phyloP scores from a whole-genome alignment of 1,140 invertebrate genomes.

The Phocides pigmalion region DNA sequence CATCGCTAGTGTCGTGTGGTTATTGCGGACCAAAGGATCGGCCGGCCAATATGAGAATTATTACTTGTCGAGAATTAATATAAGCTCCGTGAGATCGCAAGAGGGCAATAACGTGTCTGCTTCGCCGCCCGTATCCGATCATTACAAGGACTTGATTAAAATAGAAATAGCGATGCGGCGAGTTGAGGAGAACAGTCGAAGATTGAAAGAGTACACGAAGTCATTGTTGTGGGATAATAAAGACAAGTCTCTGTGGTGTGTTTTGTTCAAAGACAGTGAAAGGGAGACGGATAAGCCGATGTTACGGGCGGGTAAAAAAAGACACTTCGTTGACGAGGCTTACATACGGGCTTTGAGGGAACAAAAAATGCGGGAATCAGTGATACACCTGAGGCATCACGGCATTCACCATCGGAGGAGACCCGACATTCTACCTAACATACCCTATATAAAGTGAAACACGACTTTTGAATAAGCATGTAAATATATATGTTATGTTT shows the following conservation, averaged over 20 bases:
- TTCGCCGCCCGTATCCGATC: conserved; percentile 66
- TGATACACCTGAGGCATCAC: conserved; percentile 73
- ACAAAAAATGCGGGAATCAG: conserved; percentile 69
- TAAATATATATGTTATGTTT: conserved; percentile 40
- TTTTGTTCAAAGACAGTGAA: conserved; percentile 82
- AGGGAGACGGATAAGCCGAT: conserved; percentile 53
- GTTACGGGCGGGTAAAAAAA: conserved; percentile 52
- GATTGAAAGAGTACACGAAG: conserved; percentile 80
- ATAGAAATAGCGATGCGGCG: conserved; percentile 82
- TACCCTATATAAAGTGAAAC: conserved; percentile 71
- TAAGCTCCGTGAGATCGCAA: conserved; percentile 60
- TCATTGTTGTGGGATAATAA: conserved; percentile 83
- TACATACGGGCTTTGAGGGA: conserved; percentile 69
- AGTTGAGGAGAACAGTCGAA: conserved; percentile 80
- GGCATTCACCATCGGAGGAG: conserved; percentile 67
- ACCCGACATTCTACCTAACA: conserved; percentile 57
- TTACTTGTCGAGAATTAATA: conserved; percentile 83
- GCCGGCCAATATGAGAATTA: conserved; percentile 78
- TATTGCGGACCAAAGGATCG: conserved; percentile 63
- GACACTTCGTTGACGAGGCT: conserved; percentile 64
- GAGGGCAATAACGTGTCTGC: conserved; percentile 64
- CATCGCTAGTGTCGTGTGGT: conserved; percentile 76
- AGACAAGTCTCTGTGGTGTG: conserved; percentile 82
- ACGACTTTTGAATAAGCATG: conserved; percentile 41
- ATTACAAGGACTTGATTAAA: conserved; percentile 82